Percentiles rank a stretch among this genome's conserved stretches.
phyloP scores from a whole-genome alignment of 2,888 invertebrate genomes.

The Coleophora deauratella region DNA sequence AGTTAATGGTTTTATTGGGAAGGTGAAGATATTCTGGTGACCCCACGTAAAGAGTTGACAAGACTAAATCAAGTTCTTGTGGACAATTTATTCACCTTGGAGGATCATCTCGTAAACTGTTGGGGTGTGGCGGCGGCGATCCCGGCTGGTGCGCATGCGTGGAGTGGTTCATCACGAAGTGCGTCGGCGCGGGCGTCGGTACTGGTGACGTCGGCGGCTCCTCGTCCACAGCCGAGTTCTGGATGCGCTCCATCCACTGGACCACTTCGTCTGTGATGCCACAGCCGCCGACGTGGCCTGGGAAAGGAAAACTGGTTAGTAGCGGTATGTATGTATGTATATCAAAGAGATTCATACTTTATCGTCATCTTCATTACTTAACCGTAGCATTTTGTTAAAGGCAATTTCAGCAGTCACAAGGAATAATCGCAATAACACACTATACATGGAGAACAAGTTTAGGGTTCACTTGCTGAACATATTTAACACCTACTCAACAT shows the following conservation, averaged over 20 bases:
- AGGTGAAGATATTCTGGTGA: no score
- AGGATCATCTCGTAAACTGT: conserved; percentile 58
- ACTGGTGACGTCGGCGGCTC: conserved; percentile 47
- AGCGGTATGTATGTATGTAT: no score
- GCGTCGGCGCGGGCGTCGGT: conserved; percentile 32
- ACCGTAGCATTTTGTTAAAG: no score
- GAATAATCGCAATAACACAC: no score
- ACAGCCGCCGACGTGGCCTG: conserved; percentile 90
- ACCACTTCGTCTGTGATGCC: conserved; percentile 90
- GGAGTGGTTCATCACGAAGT: conserved; percentile 20
- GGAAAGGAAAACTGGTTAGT: conserved; percentile 12
- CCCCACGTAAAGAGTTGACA: no score
- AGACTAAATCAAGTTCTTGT: not conserved
- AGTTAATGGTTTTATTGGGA: no score
- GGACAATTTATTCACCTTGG: conserved; percentile 37
- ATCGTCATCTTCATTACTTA: no score
- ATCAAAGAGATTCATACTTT: no score
- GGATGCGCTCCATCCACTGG: conserved; percentile 94
- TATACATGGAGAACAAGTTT: no score
- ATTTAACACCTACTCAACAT: no score
- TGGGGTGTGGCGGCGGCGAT: conserved; percentile 43
- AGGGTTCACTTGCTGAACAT: no score
- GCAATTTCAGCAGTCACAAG: no score
- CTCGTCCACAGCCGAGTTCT: conserved; percentile 82
- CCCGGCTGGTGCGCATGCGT: conserved; percentile 27